These are phyloP conservation scores for Dimorphilus gyrociliatus DNA, from an alignment of 2,888 invertebrate species.

Conservation along the genomic window DNA sequence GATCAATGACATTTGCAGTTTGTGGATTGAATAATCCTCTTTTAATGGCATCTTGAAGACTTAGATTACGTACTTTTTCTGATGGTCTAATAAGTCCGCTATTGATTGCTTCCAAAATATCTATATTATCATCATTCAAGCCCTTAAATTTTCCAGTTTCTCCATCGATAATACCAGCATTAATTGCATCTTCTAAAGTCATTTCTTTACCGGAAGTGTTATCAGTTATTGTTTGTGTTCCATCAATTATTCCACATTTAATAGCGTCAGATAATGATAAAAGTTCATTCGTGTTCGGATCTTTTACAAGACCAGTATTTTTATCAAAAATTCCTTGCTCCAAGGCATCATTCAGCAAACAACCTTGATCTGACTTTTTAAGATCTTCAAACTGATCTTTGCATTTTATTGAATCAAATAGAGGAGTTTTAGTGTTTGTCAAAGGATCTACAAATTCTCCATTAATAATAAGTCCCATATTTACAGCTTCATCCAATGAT, in stretches of 20 bases:
- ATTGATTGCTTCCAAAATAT: too few relatives aligned
- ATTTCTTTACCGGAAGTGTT: constrained; percentile 10
- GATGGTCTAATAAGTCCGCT: too few relatives aligned
- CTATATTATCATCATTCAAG: constrained; percentile 48
- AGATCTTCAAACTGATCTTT: too few relatives aligned
- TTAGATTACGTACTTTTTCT: too few relatives aligned
- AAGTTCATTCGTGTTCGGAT: constrained; percentile 8
- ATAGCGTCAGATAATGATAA: too few relatives aligned
- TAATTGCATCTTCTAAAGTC: constrained; percentile 41
- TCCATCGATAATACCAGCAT: constrained; percentile 59
- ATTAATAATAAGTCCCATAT: constrained; percentile 62
- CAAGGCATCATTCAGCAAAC: constrained; percentile 1
- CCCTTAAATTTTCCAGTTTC: constrained; percentile 56
- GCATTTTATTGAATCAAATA: too few relatives aligned
- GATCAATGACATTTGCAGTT: constrained; percentile 52
- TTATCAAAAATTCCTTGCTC: constrained; percentile 62
- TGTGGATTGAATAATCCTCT: constrained; percentile 59
- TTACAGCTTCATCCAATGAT: constrained; percentile 66
- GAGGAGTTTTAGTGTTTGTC: too few relatives aligned
- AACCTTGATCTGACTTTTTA: too few relatives aligned
- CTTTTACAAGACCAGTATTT: constrained; percentile 56
- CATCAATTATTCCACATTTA: constrained; percentile 62
- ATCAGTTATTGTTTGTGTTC: too few relatives aligned
- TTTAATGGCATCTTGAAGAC: constrained; percentile 59
- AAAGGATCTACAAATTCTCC: too few relatives aligned